Evolutionary conservation across 2,113 vertebrate genomes (phyloP).

Genomic region (Aramus guarauna): DNA sequence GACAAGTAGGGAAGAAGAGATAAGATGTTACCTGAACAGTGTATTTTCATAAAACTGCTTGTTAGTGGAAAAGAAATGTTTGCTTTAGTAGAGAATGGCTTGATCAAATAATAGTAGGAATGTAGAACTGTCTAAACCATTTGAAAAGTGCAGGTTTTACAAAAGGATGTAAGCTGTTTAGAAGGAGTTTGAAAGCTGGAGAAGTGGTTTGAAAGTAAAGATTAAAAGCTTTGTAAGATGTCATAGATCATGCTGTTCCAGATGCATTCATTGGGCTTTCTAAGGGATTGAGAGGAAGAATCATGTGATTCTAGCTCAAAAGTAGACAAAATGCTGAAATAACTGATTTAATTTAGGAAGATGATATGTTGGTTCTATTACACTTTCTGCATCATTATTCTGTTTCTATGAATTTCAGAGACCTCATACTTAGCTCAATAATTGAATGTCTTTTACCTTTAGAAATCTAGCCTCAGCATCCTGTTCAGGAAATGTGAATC

Average conservation of each 20-base stretch:
- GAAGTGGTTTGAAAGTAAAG: neutral
- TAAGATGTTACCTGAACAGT: neutral
- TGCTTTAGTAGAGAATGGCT: neutral
- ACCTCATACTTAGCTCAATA: neutral
- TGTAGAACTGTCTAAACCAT: neutral
- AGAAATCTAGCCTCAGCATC: neutral
- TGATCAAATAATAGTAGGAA: neutral
- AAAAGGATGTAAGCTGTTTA: neutral
- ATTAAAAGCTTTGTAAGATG: neutral
- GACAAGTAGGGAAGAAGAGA: neutral
- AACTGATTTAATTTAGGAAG: neutral
- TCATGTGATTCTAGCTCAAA: neutral
- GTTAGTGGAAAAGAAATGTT: neutral
- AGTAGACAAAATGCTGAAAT: neutral
- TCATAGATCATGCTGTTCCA: neutral
- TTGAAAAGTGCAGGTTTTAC: neutral
- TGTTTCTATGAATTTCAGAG: neutral
- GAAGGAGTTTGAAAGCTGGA: neutral
- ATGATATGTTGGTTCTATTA: neutral
- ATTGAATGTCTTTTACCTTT: neutral
- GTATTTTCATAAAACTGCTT: neutral
- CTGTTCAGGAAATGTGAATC: neutral
- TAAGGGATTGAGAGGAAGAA: neutral
- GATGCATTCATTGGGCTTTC: neutral
- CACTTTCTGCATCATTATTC: neutral